Evolutionary conservation across 2,888 invertebrate species (phyloP).

Genomic region (Sinohyriopsis cumingii): DNA sequence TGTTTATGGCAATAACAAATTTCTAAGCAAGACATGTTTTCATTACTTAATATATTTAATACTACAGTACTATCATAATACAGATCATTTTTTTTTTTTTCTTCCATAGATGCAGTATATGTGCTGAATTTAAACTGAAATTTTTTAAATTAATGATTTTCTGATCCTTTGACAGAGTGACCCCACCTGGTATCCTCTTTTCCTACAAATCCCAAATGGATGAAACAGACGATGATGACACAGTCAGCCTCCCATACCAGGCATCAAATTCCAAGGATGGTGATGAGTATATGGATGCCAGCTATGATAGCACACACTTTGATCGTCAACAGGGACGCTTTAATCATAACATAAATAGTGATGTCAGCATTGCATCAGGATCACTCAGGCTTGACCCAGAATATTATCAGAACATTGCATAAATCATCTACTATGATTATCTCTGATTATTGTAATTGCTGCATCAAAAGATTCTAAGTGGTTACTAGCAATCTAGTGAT

Average conservation of each 20-base stretch:
- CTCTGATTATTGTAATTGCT: too few relatives aligned
- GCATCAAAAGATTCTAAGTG: too few relatives aligned
- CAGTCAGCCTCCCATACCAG: slow-evolving; percentile 82
- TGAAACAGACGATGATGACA: slow-evolving; percentile 81
- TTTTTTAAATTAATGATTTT: neutral
- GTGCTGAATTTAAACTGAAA: neutral
- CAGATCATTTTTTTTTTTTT: neutral
- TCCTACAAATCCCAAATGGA: slow-evolving; percentile 87
- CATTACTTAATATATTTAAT: neutral
- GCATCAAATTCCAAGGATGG: slow-evolving; percentile 34
- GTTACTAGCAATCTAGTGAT: too few relatives aligned
- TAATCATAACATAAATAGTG: too few relatives aligned
- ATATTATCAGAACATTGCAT: too few relatives aligned
- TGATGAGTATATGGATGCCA: slow-evolving; percentile 43
- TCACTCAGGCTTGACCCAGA: too few relatives aligned
- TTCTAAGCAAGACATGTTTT: too few relatives aligned
- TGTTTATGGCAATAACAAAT: too few relatives aligned
- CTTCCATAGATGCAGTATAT: too few relatives aligned
- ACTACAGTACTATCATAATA: neutral
- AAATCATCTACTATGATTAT: too few relatives aligned
- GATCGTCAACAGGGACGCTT: slow-evolving; percentile 30
- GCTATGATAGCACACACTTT: slow-evolving; percentile 65
- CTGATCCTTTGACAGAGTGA: slow-evolving; percentile 35
- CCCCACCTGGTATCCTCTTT: slow-evolving; percentile 79
- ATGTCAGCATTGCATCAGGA: too few relatives aligned